These are phyloP conservation scores for Drosophila miranda DNA, from an alignment of 1,140 invertebrate species.

Conservation along the genomic window DNA sequence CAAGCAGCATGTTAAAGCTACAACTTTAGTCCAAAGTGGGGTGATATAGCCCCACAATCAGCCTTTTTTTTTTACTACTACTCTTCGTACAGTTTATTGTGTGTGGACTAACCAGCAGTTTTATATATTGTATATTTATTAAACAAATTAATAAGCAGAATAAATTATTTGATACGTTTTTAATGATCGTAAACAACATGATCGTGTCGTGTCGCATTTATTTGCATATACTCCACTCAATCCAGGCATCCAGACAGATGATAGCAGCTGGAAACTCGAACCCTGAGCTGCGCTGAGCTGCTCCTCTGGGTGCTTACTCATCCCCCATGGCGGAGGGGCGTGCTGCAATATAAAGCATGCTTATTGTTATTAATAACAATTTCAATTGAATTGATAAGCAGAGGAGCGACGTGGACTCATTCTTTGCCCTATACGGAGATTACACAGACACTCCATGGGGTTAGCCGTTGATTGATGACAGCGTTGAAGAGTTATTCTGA, in stretches of 20 bases:
- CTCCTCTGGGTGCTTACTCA: slow-evolving; percentile 52
- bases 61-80: slow-evolving; percentile 43
- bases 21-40: slow-evolving; percentile 26
- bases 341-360: slow-evolving; percentile 67
- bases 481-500: slow-evolving; percentile 15
- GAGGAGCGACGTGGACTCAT: slow-evolving; percentile 5
- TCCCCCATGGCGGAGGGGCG: slow-evolving; percentile 31
- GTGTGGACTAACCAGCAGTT: slow-evolving; percentile 64
- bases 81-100: slow-evolving; percentile 8
- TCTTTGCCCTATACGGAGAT: slow-evolving; percentile 21
- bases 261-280: slow-evolving; percentile 44
- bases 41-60: slow-evolving; percentile 1
- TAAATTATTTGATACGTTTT: slow-evolving; percentile 81
- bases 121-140: slow-evolving; percentile 79
- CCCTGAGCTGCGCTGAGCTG: not conserved
- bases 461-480: slow-evolving; percentile 57
- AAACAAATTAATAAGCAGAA: slow-evolving; percentile 79
- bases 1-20: slow-evolving; percentile 38
- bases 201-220: slow-evolving; percentile 21
- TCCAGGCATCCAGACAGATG: slow-evolving; percentile 4
- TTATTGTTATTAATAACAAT: slow-evolving; percentile 75
- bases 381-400: slow-evolving; percentile 72
- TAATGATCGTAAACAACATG: slow-evolving; percentile 60
- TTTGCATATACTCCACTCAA: slow-evolving; percentile 2
- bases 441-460: slow-evolving; percentile 11